Evolutionary conservation across 2,797 vertebrate species (phyloP), one percentile per base, ranked within the genome.

Genomic region (Dendrocincla fuliginosa): DNA sequence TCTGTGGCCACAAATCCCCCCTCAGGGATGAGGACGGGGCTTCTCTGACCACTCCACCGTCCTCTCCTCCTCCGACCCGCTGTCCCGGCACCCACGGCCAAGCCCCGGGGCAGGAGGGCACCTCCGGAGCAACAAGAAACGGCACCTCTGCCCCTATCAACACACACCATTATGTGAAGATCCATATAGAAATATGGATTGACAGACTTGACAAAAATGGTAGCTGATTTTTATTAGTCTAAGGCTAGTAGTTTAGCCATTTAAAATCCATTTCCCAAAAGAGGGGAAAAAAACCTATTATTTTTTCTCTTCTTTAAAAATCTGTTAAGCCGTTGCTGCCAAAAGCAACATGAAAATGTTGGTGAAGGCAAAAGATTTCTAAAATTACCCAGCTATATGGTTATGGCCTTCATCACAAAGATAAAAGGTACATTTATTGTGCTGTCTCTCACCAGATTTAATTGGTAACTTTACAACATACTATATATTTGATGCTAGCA

Each of bases 351-450:
- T 91, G 95, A 97, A 97, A 97, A 96, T 96, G 97, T 97, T 97
- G 97, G 97, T 97, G 97, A 98, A 98, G 98, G 98, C 97, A 97
- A 98, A 97, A 98, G 95, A 95, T 92, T 96, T 96, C 96, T 97
- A 97, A 97, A 97, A 96, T 98, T 96, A 97, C 96, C 97, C 96
- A 97, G 96, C 97, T 97, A 69, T 97, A 97, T 91, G 97, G 97
- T 97, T 98, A 97, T 81, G 97, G 97, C 97, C 98, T 98, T 98
- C 98, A 97, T 97, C 88, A 96, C 95, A 96, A 97, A 97, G 97
- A 98, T 98, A 98, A 98, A 98, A 98, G 97, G 97, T 98, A 98
- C 97, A 97, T 98, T 97, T 98, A 98, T 98, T 98, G 98, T 98
- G 98, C 98, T 98, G 97, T 98, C 98, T 98, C 97, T 98, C 97